phyloP scores from a whole-genome alignment of 2,888 invertebrate species.

The Lasioglossum calceatum region DNA sequence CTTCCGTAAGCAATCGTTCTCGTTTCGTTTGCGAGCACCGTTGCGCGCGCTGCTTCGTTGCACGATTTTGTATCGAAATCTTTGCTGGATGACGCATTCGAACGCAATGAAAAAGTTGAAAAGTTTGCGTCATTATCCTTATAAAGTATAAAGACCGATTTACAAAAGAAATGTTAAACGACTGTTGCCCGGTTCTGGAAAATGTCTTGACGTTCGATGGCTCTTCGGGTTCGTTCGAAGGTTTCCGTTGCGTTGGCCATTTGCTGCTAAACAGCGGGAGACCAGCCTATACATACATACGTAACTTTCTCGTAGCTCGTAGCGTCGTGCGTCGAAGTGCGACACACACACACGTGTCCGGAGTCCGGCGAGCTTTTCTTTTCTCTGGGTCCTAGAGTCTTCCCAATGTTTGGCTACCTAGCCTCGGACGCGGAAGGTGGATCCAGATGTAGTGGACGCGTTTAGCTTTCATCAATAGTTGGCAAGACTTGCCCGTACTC shows the following conservation, averaged over 20 bases:
- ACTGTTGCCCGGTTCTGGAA: neutral
- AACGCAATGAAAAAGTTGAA: neutral
- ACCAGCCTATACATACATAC: neutral
- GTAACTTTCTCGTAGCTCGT: neutral
- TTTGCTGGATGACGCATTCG: neutral
- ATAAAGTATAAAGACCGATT: neutral
- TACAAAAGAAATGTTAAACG: no score
- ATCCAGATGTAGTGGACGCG: neutral
- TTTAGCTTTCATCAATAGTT: conserved; percentile 13
- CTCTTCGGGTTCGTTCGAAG: neutral
- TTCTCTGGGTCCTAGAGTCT: neutral
- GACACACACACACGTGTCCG: no score
- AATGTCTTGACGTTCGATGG: neutral
- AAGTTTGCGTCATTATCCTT: neutral
- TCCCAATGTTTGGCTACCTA: neutral
- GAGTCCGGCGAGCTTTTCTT: neutral
- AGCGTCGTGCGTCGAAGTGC: neutral
- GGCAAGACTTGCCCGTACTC: conserved; percentile 18
- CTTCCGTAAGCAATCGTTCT: neutral
- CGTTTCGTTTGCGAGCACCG: neutral
- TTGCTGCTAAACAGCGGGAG: neutral
- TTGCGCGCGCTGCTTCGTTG: neutral
- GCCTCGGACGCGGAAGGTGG: neutral
- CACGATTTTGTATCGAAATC: neutral
- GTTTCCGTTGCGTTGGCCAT: neutral